Evolutionary conservation across 2,888 invertebrate genomes (phyloP).

Genomic region (Bugula neritina): DNA sequence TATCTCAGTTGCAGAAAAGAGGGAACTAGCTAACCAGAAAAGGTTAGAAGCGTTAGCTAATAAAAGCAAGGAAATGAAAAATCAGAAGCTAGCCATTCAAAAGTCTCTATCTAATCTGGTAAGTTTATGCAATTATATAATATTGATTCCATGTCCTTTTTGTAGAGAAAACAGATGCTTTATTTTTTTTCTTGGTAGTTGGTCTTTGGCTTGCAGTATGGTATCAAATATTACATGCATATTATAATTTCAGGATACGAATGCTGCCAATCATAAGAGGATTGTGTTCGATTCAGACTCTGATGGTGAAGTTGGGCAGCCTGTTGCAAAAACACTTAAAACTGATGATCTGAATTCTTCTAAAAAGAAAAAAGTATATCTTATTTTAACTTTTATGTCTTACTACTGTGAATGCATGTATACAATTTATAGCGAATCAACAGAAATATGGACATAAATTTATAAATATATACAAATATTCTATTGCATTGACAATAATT

Average conservation of each 20-base stretch:
- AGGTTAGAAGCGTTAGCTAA: slow-evolving; percentile 7
- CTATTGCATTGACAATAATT: no score
- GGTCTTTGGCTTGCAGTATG: no score
- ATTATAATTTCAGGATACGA: slow-evolving; percentile 6
- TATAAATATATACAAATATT: no score
- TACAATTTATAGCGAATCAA: no score
- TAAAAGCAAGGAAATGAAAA: slow-evolving; percentile 24
- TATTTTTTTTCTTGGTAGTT: no score
- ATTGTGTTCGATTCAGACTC: slow-evolving; percentile 30
- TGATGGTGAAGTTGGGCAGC: slow-evolving; percentile 6
- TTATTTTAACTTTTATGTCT: no score
- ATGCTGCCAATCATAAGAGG: slow-evolving; percentile 21
- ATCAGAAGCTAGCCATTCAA: slow-evolving; percentile 29
- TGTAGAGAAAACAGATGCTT: no score
- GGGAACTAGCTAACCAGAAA: slow-evolving; percentile 4
- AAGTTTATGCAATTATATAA: slow-evolving; percentile 26
- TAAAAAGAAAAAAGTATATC: background rate
- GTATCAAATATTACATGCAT: no score
- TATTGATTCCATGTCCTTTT: no score
- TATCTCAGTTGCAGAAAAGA: background rate
- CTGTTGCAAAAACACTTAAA: background rate
- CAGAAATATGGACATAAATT: no score
- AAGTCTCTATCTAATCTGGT: slow-evolving; percentile 31
- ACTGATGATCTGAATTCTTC: background rate
- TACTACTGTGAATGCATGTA: no score